Conservation (phyloP, 2,888 invertebrate species). For the Vesta saturnalis region DNA sequence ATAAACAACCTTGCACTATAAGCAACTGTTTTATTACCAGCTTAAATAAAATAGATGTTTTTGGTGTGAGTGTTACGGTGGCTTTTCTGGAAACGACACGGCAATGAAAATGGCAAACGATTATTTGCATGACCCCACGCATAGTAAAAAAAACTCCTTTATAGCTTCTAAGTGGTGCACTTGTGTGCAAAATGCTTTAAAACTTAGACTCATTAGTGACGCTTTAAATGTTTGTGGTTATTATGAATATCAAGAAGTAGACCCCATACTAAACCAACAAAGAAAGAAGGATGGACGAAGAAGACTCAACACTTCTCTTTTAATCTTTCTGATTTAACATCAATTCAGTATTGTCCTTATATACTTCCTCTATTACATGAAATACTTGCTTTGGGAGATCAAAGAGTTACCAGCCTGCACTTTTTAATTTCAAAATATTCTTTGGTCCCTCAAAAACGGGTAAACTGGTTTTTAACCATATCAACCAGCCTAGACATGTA, state of each 20-base stretch:
- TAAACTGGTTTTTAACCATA: slow-evolving; percentile 36
- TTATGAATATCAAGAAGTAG: slow-evolving; percentile 42
- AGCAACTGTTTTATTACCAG: slow-evolving; percentile 10
- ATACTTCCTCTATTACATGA: not conserved
- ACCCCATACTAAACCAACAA: slow-evolving; percentile 57
- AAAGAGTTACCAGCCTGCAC: slow-evolving; percentile 17
- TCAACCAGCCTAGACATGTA: slow-evolving; percentile 30
- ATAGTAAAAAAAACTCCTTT: slow-evolving; percentile 27
- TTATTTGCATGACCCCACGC: slow-evolving; percentile 33
- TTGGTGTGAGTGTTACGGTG: slow-evolving; percentile 22
- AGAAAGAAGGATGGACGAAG: slow-evolving; percentile 46
- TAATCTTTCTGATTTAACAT: slow-evolving; percentile 19
- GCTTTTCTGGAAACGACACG: slow-evolving; percentile 45
- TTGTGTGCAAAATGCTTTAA: slow-evolving; percentile 32
- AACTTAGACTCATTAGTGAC: slow-evolving; percentile 31
- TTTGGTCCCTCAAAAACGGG: slow-evolving; percentile 19
- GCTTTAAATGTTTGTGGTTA: slow-evolving; percentile 38
- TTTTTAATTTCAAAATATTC: slow-evolving; percentile 19
- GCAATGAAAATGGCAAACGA: slow-evolving; percentile 43
- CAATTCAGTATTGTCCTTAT: not conserved
- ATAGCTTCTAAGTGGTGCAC: slow-evolving; percentile 42
- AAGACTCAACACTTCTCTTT: slow-evolving; percentile 53
- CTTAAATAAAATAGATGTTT: slow-evolving; percentile 11
- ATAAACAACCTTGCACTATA: slow-evolving; percentile 13
- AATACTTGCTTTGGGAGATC: slow-evolving; percentile 20